Evolutionary conservation across 2,797 vertebrate species (phyloP).

Genomic region (Kryptolebias ocellatus): DNA sequence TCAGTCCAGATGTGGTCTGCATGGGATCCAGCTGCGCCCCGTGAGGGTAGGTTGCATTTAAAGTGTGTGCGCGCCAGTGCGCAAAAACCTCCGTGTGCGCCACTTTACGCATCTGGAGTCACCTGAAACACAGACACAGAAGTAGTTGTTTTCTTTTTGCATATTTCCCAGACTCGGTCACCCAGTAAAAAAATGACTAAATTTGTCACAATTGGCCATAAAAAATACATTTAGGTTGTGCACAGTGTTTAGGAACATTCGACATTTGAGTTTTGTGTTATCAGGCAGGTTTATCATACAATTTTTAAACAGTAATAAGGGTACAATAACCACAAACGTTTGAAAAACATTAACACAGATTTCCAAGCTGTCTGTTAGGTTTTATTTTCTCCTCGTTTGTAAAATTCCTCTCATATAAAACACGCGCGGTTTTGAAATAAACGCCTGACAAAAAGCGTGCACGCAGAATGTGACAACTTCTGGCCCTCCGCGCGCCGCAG

Average conservation of each 20-base stretch:
- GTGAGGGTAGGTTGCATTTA: conserved; percentile 84
- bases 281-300: no score
- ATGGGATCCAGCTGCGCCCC: conserved; percentile 89
- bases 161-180: no score
- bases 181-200: background rate
- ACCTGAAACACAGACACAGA: background rate
- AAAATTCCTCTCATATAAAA: no score
- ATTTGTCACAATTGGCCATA: background rate
- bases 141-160: background rate
- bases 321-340: no score
- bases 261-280: no score
- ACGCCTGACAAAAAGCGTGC: background rate
- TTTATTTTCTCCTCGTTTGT: no score
- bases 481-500: conserved; percentile 12
- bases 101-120: conserved; percentile 2
- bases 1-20: conserved; percentile 97
- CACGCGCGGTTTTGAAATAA: no score
- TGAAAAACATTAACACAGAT: no score
- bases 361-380: no score
- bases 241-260: background rate
- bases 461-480: conserved; percentile 4
- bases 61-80: conserved; percentile 8
- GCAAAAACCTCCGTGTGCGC: background rate
- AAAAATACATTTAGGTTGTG: background rate
- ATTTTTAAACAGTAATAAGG: no score